Evolutionary conservation across 1,140 invertebrate genomes (phyloP), one percentile per base, ranked within the genome.

Genomic region (Procambarus virginalis): DNA sequence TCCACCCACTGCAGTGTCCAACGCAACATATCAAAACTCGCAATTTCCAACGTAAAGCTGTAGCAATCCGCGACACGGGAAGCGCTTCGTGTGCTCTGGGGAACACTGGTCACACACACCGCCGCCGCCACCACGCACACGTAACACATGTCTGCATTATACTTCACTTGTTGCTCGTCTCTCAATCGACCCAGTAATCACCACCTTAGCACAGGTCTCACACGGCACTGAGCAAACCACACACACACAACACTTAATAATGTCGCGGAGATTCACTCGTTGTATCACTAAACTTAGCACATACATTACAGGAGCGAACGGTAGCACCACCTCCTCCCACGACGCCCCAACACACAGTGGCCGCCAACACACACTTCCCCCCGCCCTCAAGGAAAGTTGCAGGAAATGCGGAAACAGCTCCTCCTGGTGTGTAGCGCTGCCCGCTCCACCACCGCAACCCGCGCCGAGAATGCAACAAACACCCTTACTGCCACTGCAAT

Each of bases 371-470:
- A 68, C 14, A 51, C 64, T 68, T 17, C 60, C 60, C 5, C 68
- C 68, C 79, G 1, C 51, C 80, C 46, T 45, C 34, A 68, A 82
- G 80, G 80, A 82, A 82, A 82, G 80, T 68, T 82, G 80, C 49
- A 64, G 80, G 51, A 82, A 82, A 64, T 64, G 68, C 80, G 80
- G 80, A 82, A 82, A 82, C n/a, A 68, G 60, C n/a, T 82, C 80
- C 34, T 60, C 79, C 80, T 22, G n/a, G 10, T 68, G 58, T 60
- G 46, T 68, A 82, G 22, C 68, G 80, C n/a, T 5, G 68, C 34
- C 68, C 22, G n/a, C 68, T 34, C 3, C 22, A 22, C 4, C n/a
- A 3, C 14, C 68, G 5, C 20, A 73, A 73, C 68, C n/a, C 68
- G 10, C 68, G 14, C 12, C 3, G 64, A 68, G 64, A n/a, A 73